These are phyloP conservation scores for Andrena flavipes DNA, from an alignment of 2,888 invertebrate species.

Conservation along the genomic window DNA sequence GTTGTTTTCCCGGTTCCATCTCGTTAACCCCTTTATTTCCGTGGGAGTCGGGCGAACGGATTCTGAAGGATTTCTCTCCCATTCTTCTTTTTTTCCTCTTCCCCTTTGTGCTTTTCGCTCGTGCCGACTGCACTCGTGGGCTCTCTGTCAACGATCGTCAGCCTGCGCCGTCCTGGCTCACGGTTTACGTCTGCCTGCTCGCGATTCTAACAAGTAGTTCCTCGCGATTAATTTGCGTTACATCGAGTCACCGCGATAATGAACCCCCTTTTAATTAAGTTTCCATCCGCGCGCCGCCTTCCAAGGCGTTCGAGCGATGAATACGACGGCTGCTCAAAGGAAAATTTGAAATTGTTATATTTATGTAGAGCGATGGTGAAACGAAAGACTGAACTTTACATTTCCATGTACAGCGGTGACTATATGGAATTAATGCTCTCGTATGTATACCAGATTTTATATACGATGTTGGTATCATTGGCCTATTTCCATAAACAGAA, in stretches of 20 bases:
- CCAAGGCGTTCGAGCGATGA: constrained; percentile 20
- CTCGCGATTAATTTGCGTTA: constrained; percentile 51
- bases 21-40: constrained; percentile 72
- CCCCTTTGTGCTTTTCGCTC: constrained; percentile 61
- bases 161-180: neutral
- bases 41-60: constrained; percentile 61
- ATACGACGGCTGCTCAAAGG: constrained; percentile 24
- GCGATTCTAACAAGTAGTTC: constrained; percentile 43
- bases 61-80: constrained; percentile 61
- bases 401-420: neutral
- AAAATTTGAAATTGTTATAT: neutral
- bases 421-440: neutral
- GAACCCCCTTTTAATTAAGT: constrained; percentile 47
- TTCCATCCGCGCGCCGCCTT: constrained; percentile 3
- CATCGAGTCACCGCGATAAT: constrained; percentile 43
- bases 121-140: constrained; percentile 44
- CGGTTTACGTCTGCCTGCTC: constrained; percentile 33
- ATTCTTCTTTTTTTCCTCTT: constrained; percentile 15
- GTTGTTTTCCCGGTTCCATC: constrained; percentile 70
- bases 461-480: neutral
- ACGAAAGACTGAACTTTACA: neutral
- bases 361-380: neutral
- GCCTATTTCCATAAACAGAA: too few species aligned
- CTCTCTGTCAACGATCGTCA: constrained; percentile 57
- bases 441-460: neutral